A percentile compares a stretch with the other conserved stretches of the same genome.
Evolutionary conservation across 2,888 invertebrate species (phyloP).

Genomic region (Pollenia labialis): DNA sequence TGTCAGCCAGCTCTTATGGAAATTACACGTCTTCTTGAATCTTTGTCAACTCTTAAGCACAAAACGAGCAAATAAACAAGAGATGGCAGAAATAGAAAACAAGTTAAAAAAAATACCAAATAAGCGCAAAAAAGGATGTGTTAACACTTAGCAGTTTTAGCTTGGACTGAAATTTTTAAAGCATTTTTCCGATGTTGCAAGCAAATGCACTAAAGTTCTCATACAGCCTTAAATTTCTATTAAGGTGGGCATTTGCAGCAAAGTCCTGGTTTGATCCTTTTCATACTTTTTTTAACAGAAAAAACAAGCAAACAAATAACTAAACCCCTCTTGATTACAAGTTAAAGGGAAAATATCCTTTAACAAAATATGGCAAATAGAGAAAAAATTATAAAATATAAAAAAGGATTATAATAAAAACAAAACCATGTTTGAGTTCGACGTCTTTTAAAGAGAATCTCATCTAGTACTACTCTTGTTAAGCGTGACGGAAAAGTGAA

Average conservation of each 20-base stretch:
- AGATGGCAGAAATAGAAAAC: constrained; percentile 7
- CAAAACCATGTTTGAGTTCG: constrained; percentile 76
- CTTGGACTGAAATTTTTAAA: constrained; percentile 54
- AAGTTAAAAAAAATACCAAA: neutral
- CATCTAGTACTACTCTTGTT: constrained; percentile 58
- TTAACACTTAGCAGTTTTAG: constrained; percentile 64
- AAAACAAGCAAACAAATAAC: neutral
- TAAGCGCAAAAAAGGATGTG: constrained; percentile 47
- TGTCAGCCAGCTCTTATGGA: constrained; percentile 62
- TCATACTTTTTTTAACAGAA: constrained; percentile 4
- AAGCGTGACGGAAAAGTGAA: constrained; percentile 70
- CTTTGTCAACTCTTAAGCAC: constrained; percentile 42
- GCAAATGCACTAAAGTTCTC: neutral
- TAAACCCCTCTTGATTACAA: constrained; percentile 45
- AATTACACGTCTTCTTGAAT: constrained; percentile 65
- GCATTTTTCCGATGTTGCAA: neutral
- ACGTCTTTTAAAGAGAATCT: constrained; percentile 77
- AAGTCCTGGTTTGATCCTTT: constrained; percentile 43
- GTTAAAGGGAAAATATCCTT: constrained; percentile 55
- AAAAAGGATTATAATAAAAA: constrained; percentile 63
- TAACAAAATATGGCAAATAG: constrained; percentile 61
- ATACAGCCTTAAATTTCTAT: constrained; percentile 2
- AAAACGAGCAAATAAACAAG: constrained; percentile 62
- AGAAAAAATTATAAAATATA: constrained; percentile 39
- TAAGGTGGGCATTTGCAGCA: constrained; percentile 9